A percentile compares a stretch with the other conserved stretches of the same genome.
phyloP scores from a whole-genome alignment of 2,113 vertebrate genomes.

The Eira barbara region DNA sequence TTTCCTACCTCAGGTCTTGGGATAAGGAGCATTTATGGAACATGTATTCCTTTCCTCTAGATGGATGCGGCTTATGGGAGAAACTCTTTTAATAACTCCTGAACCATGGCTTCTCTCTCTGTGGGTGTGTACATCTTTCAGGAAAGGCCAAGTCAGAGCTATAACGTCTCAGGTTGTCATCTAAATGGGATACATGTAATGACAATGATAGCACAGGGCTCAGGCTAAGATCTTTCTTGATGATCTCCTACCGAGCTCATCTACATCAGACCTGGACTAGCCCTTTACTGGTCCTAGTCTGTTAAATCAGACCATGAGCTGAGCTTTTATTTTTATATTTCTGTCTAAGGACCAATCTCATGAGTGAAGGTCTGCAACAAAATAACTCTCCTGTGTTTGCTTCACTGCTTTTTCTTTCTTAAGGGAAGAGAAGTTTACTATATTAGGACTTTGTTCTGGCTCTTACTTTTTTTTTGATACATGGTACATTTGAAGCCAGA shows the following conservation, averaged over 20 bases:
- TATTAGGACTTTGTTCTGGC: not conserved
- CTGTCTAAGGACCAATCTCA: not conserved
- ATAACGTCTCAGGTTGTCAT: not conserved
- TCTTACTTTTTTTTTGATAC: not conserved
- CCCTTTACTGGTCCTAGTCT: not conserved
- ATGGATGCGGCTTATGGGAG: not conserved
- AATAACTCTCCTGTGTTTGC: not conserved
- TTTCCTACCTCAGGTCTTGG: not conserved
- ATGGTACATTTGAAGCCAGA: not conserved
- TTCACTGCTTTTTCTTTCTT: not conserved
- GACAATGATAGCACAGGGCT: not conserved
- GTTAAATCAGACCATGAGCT: not conserved
- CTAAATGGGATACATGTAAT: not conserved
- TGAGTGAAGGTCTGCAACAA: not conserved
- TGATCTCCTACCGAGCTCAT: not conserved
- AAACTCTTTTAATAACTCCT: not conserved
- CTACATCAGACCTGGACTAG: too few relatives aligned
- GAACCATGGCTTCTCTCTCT: not conserved
- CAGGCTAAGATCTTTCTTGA: not conserved
- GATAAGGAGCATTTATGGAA: not conserved
- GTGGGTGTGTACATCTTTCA: not conserved
- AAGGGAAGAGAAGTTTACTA: not conserved
- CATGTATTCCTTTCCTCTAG: not conserved
- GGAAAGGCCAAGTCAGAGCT: not conserved
- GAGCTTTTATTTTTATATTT: not conserved